Percentiles rank a stretch among this genome's conserved stretches.
phyloP scores from a whole-genome alignment of 2,888 invertebrate species.

The Carabus problematicus region DNA sequence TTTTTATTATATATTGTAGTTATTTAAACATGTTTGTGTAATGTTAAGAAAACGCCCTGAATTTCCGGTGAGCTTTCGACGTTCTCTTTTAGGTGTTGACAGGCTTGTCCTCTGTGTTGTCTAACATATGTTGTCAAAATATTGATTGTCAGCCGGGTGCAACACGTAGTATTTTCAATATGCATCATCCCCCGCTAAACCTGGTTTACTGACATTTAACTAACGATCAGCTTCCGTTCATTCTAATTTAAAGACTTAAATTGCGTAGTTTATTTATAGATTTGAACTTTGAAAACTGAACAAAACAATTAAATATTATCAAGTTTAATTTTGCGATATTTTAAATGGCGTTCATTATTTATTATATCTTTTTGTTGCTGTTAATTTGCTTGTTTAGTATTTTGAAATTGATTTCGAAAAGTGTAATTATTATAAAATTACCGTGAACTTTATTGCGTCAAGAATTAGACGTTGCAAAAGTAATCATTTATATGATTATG shows the following conservation, averaged over 20 bases:
- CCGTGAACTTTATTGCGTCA: too few relatives aligned
- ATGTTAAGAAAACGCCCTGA: slow-evolving; percentile 19
- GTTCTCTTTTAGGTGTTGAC: too few relatives aligned
- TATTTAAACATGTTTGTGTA: not conserved
- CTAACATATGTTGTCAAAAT: too few relatives aligned
- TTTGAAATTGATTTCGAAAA: too few relatives aligned
- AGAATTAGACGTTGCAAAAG: too few relatives aligned
- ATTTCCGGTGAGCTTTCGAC: slow-evolving; percentile 14
- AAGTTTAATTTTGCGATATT: too few relatives aligned
- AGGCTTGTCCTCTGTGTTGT: too few relatives aligned
- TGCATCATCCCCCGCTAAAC: slow-evolving; percentile 13
- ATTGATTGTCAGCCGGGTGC: slow-evolving; percentile 16
- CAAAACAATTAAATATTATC: not conserved
- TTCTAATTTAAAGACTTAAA: slow-evolving; percentile 8
- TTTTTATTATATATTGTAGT: not conserved
- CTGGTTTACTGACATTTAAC: slow-evolving; percentile 36
- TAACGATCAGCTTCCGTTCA: slow-evolving; percentile 10
- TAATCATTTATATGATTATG: too few relatives aligned
- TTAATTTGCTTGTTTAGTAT: too few relatives aligned
- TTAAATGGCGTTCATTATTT: too few relatives aligned
- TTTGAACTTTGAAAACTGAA: slow-evolving; percentile 30
- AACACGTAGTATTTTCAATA: slow-evolving; percentile 11
- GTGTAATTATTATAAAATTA: too few relatives aligned
- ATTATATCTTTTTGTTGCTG: too few relatives aligned
- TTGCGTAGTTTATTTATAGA: slow-evolving; percentile 23